These are phyloP conservation scores for Drosophila pallidifrons DNA, from an alignment of 1,140 invertebrate genomes.

Conservation along the genomic window DNA sequence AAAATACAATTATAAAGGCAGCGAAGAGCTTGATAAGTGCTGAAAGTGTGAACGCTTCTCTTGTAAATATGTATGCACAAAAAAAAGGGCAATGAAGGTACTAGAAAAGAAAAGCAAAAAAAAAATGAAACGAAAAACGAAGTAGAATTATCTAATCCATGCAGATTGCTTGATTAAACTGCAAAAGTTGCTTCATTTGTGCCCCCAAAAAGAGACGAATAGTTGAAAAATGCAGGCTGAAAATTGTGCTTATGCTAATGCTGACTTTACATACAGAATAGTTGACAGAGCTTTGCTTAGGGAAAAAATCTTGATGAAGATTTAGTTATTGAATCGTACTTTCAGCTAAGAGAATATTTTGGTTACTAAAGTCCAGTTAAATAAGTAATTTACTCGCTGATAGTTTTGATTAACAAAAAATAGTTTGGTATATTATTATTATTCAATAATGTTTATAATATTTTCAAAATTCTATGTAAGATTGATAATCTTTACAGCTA, in stretches of 20 bases:
- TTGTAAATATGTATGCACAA: slow-evolving; percentile 15
- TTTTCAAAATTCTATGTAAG: no score
- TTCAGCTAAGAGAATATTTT: no score
- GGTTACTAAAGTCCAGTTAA: no score
- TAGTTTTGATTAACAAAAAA: no score
- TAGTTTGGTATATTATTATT: no score
- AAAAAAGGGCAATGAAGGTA: neutral
- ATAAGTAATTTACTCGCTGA: no score
- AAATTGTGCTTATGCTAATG: neutral
- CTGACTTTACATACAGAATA: neutral
- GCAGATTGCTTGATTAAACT: slow-evolving; percentile 23
- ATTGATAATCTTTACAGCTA: no score
- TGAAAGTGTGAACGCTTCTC: slow-evolving; percentile 22
- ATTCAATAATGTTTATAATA: no score
- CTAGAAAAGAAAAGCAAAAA: neutral
- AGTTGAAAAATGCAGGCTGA: neutral
- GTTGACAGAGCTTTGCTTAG: neutral
- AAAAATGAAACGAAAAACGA: neutral
- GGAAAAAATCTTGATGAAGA: neutral
- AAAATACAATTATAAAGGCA: slow-evolving; percentile 68
- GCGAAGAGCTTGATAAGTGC: slow-evolving; percentile 33
- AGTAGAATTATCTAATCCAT: slow-evolving; percentile 11
- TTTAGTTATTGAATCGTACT: no score
- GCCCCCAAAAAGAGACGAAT: neutral
- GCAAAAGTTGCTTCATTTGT: slow-evolving; percentile 15